Evolutionary conservation across 2,888 invertebrate species (phyloP).

Genomic region (Macrophya annulata): DNA sequence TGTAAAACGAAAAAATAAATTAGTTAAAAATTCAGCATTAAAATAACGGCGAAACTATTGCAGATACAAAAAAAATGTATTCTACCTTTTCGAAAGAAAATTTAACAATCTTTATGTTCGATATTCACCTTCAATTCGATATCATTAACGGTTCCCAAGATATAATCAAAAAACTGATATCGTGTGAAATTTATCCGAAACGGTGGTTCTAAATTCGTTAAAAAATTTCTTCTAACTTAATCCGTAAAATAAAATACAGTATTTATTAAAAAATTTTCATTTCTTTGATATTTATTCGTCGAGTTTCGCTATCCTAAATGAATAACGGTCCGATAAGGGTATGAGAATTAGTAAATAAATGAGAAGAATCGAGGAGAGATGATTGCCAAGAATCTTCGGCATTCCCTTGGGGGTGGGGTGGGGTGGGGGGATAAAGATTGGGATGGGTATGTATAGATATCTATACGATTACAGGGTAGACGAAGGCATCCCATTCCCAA

Average conservation of each 20-base stretch:
- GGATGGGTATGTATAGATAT: not conserved
- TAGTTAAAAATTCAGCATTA: not conserved
- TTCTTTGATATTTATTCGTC: not conserved
- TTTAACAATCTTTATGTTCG: not conserved
- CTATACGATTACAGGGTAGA: constrained; percentile 22
- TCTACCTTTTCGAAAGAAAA: not conserved
- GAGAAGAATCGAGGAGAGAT: constrained; percentile 17
- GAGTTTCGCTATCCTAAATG: constrained; percentile 5
- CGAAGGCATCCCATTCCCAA: not conserved
- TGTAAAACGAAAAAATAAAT: not conserved
- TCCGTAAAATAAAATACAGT: not conserved
- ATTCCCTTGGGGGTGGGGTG: not conserved
- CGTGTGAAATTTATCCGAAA: not conserved
- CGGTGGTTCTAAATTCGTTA: not conserved
- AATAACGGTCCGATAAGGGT: not conserved
- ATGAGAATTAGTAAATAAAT: constrained; percentile 5
- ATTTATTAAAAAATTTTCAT: not conserved
- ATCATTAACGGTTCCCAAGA: not conserved
- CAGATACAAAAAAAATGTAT: not conserved
- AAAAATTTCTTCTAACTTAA: not conserved
- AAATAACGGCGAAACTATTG: not conserved
- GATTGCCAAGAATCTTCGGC: not conserved
- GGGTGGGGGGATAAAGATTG: not conserved
- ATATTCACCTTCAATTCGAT: not conserved
- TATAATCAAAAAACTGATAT: not conserved